phyloP scores from a whole-genome alignment of 2,888 invertebrate species.

The Molorchus minor region DNA sequence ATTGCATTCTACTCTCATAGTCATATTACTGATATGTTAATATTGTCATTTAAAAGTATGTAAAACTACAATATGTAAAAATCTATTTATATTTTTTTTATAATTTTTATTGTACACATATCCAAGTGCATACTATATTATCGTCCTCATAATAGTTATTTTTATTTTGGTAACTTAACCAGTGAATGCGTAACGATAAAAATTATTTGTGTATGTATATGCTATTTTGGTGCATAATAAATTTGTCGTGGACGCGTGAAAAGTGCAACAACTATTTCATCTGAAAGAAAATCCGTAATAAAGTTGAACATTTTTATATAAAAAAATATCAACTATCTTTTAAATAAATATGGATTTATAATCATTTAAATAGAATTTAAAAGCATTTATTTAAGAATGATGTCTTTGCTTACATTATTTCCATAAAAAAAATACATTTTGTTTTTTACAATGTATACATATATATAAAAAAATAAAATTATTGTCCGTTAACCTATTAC shows the following conservation, averaged over 20 bases:
- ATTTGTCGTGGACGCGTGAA: not conserved
- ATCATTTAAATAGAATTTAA: slow-evolving; percentile 33
- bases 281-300: not conserved
- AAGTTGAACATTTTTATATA: slow-evolving; percentile 4
- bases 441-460: slow-evolving; percentile 36
- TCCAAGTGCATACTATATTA: slow-evolving; percentile 30
- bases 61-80: slow-evolving; percentile 57
- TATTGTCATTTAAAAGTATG: slow-evolving; percentile 59
- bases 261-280: not conserved
- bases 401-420: slow-evolving; percentile 27
- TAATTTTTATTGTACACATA: slow-evolving; percentile 39
- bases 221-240: not conserved
- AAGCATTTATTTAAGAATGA: slow-evolving; percentile 29
- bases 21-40: slow-evolving; percentile 59
- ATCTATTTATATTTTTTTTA: slow-evolving; percentile 33
- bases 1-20: slow-evolving; percentile 50
- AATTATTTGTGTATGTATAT: slow-evolving; percentile 8
- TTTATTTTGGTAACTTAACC: slow-evolving; percentile 42
- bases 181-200: slow-evolving; percentile 34
- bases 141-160: slow-evolving; percentile 25
- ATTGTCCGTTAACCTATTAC: slow-evolving; percentile 31
- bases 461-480: slow-evolving; percentile 23
- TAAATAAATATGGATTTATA: not conserved
- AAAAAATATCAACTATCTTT: not conserved
- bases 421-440: slow-evolving; percentile 32